Evolutionary conservation across 2,888 invertebrate species (phyloP).

Genomic region (Xylota sylvarum): DNA sequence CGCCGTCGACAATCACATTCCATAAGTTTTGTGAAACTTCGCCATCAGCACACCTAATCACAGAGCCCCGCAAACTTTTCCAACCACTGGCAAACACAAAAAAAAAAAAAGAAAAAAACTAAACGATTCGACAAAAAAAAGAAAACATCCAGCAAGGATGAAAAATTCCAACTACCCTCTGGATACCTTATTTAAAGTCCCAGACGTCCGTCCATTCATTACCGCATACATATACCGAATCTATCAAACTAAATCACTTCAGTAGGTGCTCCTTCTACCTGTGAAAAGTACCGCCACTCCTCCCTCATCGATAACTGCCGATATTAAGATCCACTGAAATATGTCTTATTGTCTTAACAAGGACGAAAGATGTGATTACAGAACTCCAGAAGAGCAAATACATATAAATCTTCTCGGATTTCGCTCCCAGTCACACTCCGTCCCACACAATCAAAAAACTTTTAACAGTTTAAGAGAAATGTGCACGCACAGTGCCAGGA

Average conservation of each 20-base stretch:
- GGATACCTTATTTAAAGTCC: slow-evolving; percentile 26
- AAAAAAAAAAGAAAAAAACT: not conserved
- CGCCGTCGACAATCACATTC: slow-evolving; percentile 32
- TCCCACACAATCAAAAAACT: slow-evolving; percentile 48
- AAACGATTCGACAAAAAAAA: not conserved
- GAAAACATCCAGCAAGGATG: not conserved
- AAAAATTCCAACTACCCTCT: slow-evolving; percentile 18
- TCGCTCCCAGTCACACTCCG: slow-evolving; percentile 45
- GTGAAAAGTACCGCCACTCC: not conserved
- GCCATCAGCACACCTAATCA: slow-evolving; percentile 43
- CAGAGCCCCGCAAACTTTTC: slow-evolving; percentile 22
- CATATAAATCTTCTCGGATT: slow-evolving; percentile 54
- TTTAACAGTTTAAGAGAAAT: slow-evolving; percentile 51
- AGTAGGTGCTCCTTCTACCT: slow-evolving; percentile 16
- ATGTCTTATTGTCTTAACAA: slow-evolving; percentile 65
- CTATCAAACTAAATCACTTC: slow-evolving; percentile 64
- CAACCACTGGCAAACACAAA: slow-evolving; percentile 6
- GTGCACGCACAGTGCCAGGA: slow-evolving; percentile 32
- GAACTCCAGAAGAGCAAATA: slow-evolving; percentile 37
- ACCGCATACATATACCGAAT: slow-evolving; percentile 46
- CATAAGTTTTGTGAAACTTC: slow-evolving; percentile 56
- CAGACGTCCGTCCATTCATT: slow-evolving; percentile 50
- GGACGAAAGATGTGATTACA: slow-evolving; percentile 51
- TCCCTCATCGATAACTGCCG: slow-evolving; percentile 58
- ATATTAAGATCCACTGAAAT: slow-evolving; percentile 55